Evolutionary conservation across 2,888 invertebrate genomes (phyloP).

Genomic region (Cantharis rufa): DNA sequence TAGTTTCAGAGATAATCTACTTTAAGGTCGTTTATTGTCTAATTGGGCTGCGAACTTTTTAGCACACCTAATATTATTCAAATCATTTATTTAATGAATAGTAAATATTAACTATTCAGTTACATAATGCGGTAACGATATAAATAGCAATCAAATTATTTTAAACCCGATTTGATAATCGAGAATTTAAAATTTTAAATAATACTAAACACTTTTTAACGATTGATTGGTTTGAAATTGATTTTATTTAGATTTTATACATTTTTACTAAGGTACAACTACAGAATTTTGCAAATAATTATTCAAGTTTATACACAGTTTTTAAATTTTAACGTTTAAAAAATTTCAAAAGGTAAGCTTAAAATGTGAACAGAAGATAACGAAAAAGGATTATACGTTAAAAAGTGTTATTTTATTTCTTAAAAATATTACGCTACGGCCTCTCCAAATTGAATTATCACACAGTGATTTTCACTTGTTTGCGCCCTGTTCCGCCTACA

Average conservation of each 20-base stretch:
- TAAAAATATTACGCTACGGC: conserved; percentile 34
- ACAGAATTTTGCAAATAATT: not conserved
- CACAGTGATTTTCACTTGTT: conserved; percentile 52
- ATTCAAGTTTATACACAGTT: not conserved
- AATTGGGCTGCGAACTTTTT: too few relatives aligned
- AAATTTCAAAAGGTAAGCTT: not conserved
- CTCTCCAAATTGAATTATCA: conserved; percentile 48
- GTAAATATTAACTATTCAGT: too few relatives aligned
- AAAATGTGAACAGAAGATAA: not conserved
- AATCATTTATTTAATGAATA: too few relatives aligned
- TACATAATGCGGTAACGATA: too few relatives aligned
- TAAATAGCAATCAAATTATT: too few relatives aligned
- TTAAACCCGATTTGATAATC: too few relatives aligned
- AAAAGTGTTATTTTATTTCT: conserved; percentile 6
- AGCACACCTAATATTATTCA: too few relatives aligned
- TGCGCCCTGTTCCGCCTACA: conserved; percentile 41
- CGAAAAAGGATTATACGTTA: not conserved
- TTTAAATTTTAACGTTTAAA: not conserved
- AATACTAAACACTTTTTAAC: not conserved
- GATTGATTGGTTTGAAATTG: not conserved
- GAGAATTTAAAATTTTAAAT: too few relatives aligned
- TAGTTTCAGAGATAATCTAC: too few relatives aligned
- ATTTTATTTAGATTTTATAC: not conserved
- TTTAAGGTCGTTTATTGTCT: too few relatives aligned
- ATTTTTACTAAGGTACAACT: not conserved